Evolutionary conservation across 2,797 vertebrate species (phyloP), one percentile per base, ranked within the genome.

Genomic region (Urophycis tenuis): DNA sequence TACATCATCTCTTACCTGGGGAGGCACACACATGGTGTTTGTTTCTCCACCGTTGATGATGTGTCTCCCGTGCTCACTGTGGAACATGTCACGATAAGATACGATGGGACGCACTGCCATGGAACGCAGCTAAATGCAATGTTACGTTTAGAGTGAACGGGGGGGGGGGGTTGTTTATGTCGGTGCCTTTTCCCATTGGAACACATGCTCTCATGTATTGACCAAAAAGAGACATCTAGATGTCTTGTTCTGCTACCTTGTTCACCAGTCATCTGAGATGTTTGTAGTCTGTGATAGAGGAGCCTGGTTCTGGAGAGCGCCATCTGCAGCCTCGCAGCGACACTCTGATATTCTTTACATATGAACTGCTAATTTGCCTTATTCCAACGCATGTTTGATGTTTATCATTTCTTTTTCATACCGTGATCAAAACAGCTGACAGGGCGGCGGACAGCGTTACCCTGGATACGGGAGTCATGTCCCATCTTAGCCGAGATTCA

Each of bases 401-500:
- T 30, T 67, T 76, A 25, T 15, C 78, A 83, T 80, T 84, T 82
- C 83, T 81, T 84, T 82, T 36, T 72, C 15, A 64, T 33, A 83
- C 81, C 78, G 77, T 82, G 85, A 89, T 83, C 53, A 25, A 64
- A 64, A 64, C 22, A 64, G 53, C 53, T 64, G 53, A 64, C 53
- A 83, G 77, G 87, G 86, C 86, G 87, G 87, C 85, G 84, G 82
- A 89, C 88, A 91, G 85, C 88, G 87, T 85, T 88, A 85, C 30
- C 77, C 69, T 85, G 89, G 88, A 90, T 90, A 88, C 90, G 90
- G 88, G 86, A 92, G 91, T 92, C 90, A 87, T 91, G 89, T 89
- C 81, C 76, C 80, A 92, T 87, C 91, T 92, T 92, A 93, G 89
- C 91, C 91, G 91, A 90, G 89, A 93, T 93, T 93, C 87, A 92